Evolutionary conservation across 2,113 vertebrate species (phyloP).

Genomic region (Montifringilla adamsi): DNA sequence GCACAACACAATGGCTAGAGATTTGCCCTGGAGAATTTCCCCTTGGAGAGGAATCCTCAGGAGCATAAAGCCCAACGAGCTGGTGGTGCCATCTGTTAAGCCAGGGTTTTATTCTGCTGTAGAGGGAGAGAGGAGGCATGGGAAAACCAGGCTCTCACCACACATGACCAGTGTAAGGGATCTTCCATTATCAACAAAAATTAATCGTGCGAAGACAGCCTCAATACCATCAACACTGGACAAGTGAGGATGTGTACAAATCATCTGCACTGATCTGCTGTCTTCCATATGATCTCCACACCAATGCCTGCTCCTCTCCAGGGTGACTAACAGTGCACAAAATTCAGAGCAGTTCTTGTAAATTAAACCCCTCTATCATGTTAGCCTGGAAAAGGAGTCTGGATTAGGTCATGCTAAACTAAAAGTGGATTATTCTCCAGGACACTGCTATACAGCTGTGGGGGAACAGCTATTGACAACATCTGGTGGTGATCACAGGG

Average conservation of each 20-base stretch:
- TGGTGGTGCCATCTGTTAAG: conserved; percentile 35
- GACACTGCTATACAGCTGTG: background rate
- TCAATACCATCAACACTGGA: background rate
- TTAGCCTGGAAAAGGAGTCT: background rate
- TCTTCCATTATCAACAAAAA: background rate
- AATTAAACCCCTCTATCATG: background rate
- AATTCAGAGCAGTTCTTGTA: background rate
- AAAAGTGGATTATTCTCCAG: background rate
- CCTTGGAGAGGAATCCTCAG: conserved; percentile 8
- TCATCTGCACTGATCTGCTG: background rate
- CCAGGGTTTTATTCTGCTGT: background rate
- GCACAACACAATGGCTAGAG: background rate
- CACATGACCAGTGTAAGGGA: background rate
- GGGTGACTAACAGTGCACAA: background rate
- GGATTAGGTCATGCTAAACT: background rate
- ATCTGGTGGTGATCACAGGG: rapidly evolving
- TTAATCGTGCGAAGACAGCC: background rate
- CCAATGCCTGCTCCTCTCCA: background rate
- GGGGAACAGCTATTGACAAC: background rate
- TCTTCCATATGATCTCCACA: background rate
- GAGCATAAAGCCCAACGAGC: background rate
- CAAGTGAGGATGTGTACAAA: background rate
- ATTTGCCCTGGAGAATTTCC: conserved; percentile 30
- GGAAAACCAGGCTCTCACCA: background rate
- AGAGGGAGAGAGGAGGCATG: background rate